Evolutionary conservation across 2,113 vertebrate genomes (phyloP), one percentile per base, ranked within the genome.

Genomic region (Brevimyrus niger): DNA sequence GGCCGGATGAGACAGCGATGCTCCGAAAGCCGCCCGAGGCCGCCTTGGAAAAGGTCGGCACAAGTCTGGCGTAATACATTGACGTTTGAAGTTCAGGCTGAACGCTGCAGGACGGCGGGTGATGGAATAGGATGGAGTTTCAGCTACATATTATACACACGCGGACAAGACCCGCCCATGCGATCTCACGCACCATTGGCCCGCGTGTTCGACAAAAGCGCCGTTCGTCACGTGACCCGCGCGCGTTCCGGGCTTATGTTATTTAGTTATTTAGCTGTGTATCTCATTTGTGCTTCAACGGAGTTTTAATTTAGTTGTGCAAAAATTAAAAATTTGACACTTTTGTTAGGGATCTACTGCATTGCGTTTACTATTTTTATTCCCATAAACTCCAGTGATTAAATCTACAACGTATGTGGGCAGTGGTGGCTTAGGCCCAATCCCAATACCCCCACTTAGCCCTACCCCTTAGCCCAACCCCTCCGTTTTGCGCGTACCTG

Each of bases 61-160:
- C 73, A 9, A 88, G 9, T 55, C 76, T 89, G 3, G 35, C 73
- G 65, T 83, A 55, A 51, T 73, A 83, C 88, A 89, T 87, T 46
- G 73, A n/a, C 42, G 5, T 3, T 3, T 82, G 19, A 58, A 27
- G 10, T 3, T 19, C 38, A 58, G 5, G 44, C 50, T 8, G 48
- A 35, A 15, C 4, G 1, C 48, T 19, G 17, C 48, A 23, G 69
- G 1, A 17, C 84, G 13, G 23, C 13, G 4, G 17, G 11, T 3
- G 48, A 35, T 84, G 27, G 31, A 55, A 38, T 19, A 44, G 50
- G 44, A 50, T 23, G 47, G 53, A 21, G 31, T n/a, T 48, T 15
- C 17, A 23, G 31, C 13, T 35, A 47, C 53, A 87, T 19, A 23
- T 15, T 44, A 44, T 42, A 61, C 48, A 31, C 10, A 1, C 19